Conservation (phyloP, 2,797 vertebrate genomes). For the Xenops minutus region DNA sequence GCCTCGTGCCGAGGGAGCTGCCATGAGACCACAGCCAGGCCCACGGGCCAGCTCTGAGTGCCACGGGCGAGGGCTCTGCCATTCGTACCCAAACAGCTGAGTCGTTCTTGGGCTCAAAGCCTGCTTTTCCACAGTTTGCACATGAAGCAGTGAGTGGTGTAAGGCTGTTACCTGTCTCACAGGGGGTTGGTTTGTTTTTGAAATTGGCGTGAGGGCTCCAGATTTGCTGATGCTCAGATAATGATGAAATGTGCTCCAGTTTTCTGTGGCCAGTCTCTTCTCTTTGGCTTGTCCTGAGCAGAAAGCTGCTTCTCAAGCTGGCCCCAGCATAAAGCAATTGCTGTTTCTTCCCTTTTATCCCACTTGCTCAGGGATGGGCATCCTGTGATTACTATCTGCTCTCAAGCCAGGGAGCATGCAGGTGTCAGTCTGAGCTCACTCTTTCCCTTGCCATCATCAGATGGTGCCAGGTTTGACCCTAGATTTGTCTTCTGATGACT, state of each 20-base stretch:
- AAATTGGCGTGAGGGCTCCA: neutral
- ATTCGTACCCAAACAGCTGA: neutral
- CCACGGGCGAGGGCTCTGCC: fast-evolving
- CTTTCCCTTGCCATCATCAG: neutral
- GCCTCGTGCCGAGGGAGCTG: neutral
- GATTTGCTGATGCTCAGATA: neutral
- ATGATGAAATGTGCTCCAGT: neutral
- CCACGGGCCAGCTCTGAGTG: fast-evolving
- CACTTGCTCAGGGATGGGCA: fast-evolving
- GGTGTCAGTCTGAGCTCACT: neutral
- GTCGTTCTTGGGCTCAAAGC: neutral
- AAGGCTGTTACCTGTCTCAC: neutral
- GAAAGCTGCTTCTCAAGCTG: neutral
- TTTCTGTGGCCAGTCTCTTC: neutral
- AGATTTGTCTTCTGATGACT: neutral
- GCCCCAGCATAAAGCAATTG: fast-evolving
- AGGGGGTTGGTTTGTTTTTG: neutral
- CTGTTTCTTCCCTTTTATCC: neutral
- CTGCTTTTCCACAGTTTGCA: neutral
- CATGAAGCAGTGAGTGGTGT: fast-evolving
- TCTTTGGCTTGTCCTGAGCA: neutral
- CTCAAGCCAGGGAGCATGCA: fast-evolving
- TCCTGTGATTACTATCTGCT: neutral
- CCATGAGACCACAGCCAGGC: neutral
- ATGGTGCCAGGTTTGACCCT: neutral